Evolutionary conservation across 2,113 vertebrate species (phyloP).

Genomic region (Rissa tridactyla): DNA sequence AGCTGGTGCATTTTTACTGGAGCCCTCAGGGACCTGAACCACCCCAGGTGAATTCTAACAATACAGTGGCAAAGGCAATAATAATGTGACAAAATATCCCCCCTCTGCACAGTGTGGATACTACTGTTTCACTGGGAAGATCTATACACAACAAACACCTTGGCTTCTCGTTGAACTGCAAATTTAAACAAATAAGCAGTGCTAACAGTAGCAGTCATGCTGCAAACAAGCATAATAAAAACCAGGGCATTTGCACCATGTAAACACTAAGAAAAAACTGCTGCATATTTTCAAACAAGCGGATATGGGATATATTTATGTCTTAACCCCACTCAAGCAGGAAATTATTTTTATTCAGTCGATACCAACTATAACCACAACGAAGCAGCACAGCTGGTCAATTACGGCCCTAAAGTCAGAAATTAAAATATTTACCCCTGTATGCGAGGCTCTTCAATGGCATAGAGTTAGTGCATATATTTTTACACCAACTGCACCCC

Average conservation of each 20-base stretch:
- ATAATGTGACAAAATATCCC: background rate
- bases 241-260: background rate
- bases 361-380: background rate
- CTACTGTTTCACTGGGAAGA: background rate
- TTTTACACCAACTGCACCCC: background rate
- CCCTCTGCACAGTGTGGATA: background rate
- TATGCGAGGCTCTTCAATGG: background rate
- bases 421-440: background rate
- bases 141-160: background rate
- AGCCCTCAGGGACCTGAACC: background rate
- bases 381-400: fast-evolving
- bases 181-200: slow-evolving; percentile 3
- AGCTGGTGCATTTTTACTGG: background rate
- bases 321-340: background rate
- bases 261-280: background rate
- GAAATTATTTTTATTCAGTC: background rate
- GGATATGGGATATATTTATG: background rate
- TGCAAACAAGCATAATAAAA: background rate
- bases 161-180: background rate
- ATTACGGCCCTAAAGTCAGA: background rate
- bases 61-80: background rate
- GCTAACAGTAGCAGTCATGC: background rate
- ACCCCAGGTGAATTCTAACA: background rate
- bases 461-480: background rate
- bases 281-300: background rate